Evolutionary conservation across 2,797 vertebrate species (phyloP).

Genomic region (Hemitrygon akajei): DNA sequence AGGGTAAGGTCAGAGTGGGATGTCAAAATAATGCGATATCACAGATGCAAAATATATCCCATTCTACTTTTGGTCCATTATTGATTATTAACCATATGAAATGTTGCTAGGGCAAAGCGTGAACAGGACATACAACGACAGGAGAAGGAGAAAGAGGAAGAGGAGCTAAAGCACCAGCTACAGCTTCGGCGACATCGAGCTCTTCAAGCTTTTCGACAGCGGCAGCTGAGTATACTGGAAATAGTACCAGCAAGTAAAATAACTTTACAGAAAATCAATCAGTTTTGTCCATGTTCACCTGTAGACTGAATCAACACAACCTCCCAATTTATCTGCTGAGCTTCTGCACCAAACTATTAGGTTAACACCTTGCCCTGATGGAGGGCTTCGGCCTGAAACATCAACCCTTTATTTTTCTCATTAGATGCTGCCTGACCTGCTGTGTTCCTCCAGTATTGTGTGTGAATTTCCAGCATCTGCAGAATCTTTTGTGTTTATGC

Average conservation of each 20-base stretch:
- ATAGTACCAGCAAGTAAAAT: slow-evolving; percentile 73
- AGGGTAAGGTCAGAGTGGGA: neutral
- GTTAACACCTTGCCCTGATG: neutral
- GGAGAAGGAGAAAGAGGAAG: slow-evolving; percentile 66
- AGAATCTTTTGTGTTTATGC: too few relatives aligned
- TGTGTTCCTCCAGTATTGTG: too few relatives aligned
- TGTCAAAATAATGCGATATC: too few relatives aligned
- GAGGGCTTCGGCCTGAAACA: too few relatives aligned
- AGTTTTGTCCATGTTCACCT: neutral
- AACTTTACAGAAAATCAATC: neutral
- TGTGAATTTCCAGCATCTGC: too few relatives aligned
- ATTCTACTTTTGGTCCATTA: neutral
- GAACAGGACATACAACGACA: slow-evolving; percentile 56
- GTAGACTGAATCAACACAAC: neutral
- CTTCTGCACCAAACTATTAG: neutral
- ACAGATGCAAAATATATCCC: too few relatives aligned
- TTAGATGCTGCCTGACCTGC: too few relatives aligned
- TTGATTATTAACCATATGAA: neutral
- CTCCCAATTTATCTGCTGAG: neutral
- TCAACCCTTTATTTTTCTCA: too few relatives aligned
- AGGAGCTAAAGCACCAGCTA: slow-evolving; percentile 65
- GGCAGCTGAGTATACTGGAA: slow-evolving; percentile 73
- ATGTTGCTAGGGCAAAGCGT: slow-evolving; percentile 60
- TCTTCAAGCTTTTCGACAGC: slow-evolving; percentile 74
- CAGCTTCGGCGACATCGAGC: slow-evolving; percentile 73